Conservation (phyloP, 1,140 invertebrate genomes). For the Ceratina japonica region DNA sequence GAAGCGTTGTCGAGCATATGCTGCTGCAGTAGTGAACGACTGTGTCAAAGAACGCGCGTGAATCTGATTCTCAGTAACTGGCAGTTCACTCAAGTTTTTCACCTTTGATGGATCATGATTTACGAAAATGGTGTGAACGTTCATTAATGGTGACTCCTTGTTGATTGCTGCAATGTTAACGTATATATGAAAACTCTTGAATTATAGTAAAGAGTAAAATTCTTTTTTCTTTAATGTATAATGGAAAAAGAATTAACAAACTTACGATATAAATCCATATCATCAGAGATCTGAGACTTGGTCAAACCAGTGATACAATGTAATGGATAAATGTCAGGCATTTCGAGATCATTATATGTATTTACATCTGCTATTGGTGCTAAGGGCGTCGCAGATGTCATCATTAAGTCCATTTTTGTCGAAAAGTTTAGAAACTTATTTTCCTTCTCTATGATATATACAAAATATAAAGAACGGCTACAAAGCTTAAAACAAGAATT, state of each 20-base stretch:
- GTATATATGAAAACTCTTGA: too few relatives aligned
- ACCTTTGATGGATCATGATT: slow-evolving; percentile 83
- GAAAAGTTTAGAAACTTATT: slow-evolving; percentile 83
- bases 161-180: slow-evolving; percentile 80
- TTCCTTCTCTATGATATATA: slow-evolving; percentile 79
- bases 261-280: slow-evolving; percentile 86
- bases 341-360: slow-evolving; percentile 70
- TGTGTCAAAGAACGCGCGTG: slow-evolving; percentile 85
- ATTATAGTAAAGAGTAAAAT: too few relatives aligned
- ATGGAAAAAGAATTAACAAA: not conserved
- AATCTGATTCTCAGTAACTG: slow-evolving; percentile 84
- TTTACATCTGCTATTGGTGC: slow-evolving; percentile 77
- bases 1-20: slow-evolving; percentile 85
- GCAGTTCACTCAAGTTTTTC: slow-evolving; percentile 84
- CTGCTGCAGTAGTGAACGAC: slow-evolving; percentile 84
- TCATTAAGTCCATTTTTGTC: slow-evolving; percentile 82
- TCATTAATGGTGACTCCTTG: slow-evolving; percentile 73
- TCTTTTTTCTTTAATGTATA: too few relatives aligned
- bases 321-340: slow-evolving; percentile 87
- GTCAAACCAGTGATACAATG: slow-evolving; percentile 84
- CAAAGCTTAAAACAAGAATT: not conserved
- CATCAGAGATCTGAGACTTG: slow-evolving; percentile 83
- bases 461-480: too few relatives aligned
- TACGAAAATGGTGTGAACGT: slow-evolving; percentile 87
- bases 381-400: slow-evolving; percentile 83